Evolutionary conservation across 2,888 invertebrate species (phyloP).

Genomic region (Linnaemya vulpina): DNA sequence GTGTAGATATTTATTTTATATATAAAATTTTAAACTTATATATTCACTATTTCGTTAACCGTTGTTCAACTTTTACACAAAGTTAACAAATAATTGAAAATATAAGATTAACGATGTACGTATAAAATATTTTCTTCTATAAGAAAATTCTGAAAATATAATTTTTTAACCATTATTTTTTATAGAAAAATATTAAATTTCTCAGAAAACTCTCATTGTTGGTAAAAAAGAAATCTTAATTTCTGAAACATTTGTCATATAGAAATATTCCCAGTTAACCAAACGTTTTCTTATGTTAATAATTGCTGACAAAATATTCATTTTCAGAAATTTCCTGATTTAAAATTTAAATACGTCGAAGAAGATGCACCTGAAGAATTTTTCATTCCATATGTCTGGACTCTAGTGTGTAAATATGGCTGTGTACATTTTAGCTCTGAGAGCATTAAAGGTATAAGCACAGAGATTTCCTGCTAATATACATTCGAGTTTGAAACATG

Average conservation of each 20-base stretch:
- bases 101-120: too few species aligned
- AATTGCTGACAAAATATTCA: constrained; percentile 41
- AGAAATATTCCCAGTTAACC: background rate
- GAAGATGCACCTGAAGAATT: constrained; percentile 99
- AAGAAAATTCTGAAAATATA: background rate
- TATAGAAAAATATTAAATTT: background rate
- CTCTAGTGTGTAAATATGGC: constrained; percentile 88
- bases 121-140: background rate
- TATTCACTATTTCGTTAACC: too few species aligned
- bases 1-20: too few species aligned
- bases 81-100: too few species aligned
- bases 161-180: background rate
- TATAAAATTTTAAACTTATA: too few species aligned
- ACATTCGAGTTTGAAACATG: constrained; percentile 64
- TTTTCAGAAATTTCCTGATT: constrained; percentile 97
- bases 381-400: constrained; percentile 99
- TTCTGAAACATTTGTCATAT: background rate
- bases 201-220: background rate
- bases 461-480: constrained; percentile 82
- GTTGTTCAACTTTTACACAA: too few species aligned
- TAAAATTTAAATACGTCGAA: constrained; percentile 99
- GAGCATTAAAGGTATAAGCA: constrained; percentile 81
- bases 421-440: constrained; percentile 83
- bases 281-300: background rate
- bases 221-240: background rate